Evolutionary conservation across 2,113 vertebrate genomes (phyloP).

Genomic region (Lanius collurio): DNA sequence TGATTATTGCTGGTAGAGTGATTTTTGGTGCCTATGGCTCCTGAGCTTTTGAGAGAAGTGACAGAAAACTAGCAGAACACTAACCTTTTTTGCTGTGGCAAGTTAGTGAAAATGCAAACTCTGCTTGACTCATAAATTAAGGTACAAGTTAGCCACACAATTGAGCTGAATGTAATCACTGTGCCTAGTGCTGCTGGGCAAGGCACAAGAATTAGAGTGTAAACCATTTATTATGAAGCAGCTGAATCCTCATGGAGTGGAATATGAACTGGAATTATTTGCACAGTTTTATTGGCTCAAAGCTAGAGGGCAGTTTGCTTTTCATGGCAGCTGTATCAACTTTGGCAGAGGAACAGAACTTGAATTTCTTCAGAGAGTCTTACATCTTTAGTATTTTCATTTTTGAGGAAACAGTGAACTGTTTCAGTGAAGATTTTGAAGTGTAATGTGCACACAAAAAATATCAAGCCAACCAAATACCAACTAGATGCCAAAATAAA

Average conservation of each 20-base stretch:
- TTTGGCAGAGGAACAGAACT: slow-evolving; percentile 31
- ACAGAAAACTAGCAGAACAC: not conserved
- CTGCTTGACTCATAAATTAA: not conserved
- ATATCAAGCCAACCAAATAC: not conserved
- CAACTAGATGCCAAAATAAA: not conserved
- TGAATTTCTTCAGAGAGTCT: not conserved
- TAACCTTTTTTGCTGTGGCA: not conserved
- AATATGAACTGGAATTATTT: not conserved
- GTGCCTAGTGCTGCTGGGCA: not conserved
- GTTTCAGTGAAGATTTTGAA: not conserved
- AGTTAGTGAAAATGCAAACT: not conserved
- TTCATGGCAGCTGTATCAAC: slow-evolving; percentile 27
- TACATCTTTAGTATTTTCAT: slow-evolving; percentile 41
- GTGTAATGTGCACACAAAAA: not conserved
- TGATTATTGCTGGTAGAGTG: not conserved
- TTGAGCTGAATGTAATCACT: not conserved
- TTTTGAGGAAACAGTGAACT: not conserved
- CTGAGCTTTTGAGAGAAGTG: not conserved
- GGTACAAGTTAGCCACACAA: not conserved
- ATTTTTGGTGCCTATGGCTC: not conserved
- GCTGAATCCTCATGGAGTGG: not conserved
- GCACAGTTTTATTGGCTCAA: not conserved
- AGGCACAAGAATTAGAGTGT: not conserved
- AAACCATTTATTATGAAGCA: not conserved
- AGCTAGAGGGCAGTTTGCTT: slow-evolving; percentile 16